phyloP scores from a whole-genome alignment of 2,888 invertebrate species.

The Limnephilus auricula region DNA sequence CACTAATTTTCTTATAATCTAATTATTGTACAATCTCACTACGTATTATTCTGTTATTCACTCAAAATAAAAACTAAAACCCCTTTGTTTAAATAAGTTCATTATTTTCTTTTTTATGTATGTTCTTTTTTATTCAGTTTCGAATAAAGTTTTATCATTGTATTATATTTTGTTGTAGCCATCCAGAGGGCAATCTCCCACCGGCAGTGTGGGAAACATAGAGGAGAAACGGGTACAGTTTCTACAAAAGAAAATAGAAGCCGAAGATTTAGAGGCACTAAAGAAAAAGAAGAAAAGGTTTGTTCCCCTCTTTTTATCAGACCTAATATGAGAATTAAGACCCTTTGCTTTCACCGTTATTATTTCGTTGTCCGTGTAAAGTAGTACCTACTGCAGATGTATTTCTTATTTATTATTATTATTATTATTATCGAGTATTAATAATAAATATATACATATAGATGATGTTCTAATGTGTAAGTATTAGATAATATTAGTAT shows the following conservation, averaged over 20 bases:
- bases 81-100: no score
- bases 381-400: background rate
- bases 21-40: background rate
- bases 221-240: constrained; percentile 73
- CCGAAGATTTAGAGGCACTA: constrained; percentile 67
- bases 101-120: no score
- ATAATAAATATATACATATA: no score
- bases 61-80: background rate
- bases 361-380: background rate
- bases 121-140: no score
- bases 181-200: constrained; percentile 41
- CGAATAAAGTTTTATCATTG: background rate
- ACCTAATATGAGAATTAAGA: background rate
- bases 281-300: constrained; percentile 65
- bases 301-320: background rate
- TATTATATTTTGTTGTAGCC: constrained; percentile 24
- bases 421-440: no score
- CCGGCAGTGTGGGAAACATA: constrained; percentile 31
- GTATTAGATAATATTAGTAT: background rate
- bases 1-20: no score
- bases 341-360: background rate
- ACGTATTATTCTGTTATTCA: background rate
- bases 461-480: background rate
- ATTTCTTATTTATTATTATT: no score
- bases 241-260: constrained; percentile 68